phyloP scores from a whole-genome alignment of 2,888 invertebrate genomes.

The Podotricha telesiphe region DNA sequence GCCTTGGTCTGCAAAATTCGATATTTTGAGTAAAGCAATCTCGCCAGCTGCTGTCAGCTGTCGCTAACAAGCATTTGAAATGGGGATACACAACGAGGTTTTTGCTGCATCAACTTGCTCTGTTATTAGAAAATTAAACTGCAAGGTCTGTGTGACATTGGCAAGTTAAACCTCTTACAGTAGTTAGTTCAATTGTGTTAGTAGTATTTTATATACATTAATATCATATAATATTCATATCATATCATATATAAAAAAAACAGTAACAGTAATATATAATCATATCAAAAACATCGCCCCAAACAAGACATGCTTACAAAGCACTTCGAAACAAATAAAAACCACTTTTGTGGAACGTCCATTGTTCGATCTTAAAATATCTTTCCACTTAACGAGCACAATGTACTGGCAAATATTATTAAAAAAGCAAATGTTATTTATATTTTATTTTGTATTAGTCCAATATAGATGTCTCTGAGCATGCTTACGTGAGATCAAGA shows the following conservation, averaged over 20 bases:
- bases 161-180: no score
- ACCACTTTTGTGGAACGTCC: conserved; percentile 63
- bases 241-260: background rate
- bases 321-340: conserved; percentile 60
- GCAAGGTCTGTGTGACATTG: background rate
- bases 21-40: conserved; percentile 28
- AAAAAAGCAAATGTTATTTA: conserved; percentile 5
- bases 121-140: conserved; percentile 17
- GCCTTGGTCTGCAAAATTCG: conserved; percentile 26
- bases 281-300: conserved; percentile 25
- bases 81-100: conserved; percentile 28
- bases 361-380: conserved; percentile 68
- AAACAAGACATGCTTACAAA: conserved; percentile 33
- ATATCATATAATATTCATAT: background rate
- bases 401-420: conserved; percentile 58
- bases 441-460: conserved; percentile 1
- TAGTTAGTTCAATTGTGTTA: no score
- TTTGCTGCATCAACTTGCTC: conserved; percentile 24
- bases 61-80: conserved; percentile 36
- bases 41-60: conserved; percentile 31
- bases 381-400: conserved; percentile 69
- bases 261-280: background rate
- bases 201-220: background rate
- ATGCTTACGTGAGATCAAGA: background rate
- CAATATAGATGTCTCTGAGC: background rate